Base-by-base conservation (phyloP, 2,797 vertebrate species). In the Eremophila alpestris region DNA sequence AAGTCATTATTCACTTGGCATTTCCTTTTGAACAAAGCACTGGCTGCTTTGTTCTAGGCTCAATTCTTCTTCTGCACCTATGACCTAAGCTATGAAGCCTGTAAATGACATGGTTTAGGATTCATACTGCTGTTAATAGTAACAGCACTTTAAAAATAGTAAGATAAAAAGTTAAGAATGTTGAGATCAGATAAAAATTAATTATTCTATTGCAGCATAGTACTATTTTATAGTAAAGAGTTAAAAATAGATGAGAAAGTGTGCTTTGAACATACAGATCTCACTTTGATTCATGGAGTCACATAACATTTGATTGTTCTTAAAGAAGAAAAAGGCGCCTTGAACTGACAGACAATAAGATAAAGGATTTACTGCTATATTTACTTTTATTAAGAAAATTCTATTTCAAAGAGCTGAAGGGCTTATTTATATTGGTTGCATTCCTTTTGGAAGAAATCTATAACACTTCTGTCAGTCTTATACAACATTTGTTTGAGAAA, bases 271-370 rank as follows among this genome's bases (percentile, higher is more conserved):
- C 45, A 43, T 51, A 51, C 4, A 76, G 38, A 60, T 89, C 14
- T 75, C 41, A 26, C 21, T 74, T 86, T 63, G 62, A 78, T 70
- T 85, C 81, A 65, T 54, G 29, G 4, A 89, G 58, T 71, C 26
- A 59, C 6, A 8, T 84, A 79, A 52, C 12, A 40, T 79, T 56
- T 79, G 36, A 36, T 41, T 58, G 22, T 36, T 85, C n/a, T 80
- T 27, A 48, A 56, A 60, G 32, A 46, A 84, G n/a, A 30, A n/a
- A 49, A 80, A 84, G 77, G 1, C 0, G 0, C 8, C 40, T 76
- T 83, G 30, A 88, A 51, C 8, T 83, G 56, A 58, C 24, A 83
- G 40, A 59, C 13, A 64, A 5, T 45, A 70, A 78, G 32, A 76
- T 58, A 82, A 84, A 73, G 7, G 4, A 54, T 71, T 74, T 92